Percentiles rank a stretch among this genome's conserved stretches.
These are phyloP conservation scores for Sorex araneus DNA, from an alignment of 2,113 vertebrate species.

Conservation along the genomic window DNA sequence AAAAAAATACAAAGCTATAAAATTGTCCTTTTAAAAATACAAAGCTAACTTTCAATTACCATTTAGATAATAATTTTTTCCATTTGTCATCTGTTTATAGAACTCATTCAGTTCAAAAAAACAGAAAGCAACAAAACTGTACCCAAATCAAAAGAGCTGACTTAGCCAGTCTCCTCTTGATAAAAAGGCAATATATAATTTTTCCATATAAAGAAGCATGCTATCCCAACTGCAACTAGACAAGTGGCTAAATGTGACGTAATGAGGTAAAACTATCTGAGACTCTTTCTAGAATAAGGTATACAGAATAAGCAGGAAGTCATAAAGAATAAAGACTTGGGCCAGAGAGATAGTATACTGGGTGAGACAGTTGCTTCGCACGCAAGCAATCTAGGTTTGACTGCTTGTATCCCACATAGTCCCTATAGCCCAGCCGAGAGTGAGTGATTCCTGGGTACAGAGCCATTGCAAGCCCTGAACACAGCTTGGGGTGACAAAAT, in stretches of 20 bases:
- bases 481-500: too few species aligned
- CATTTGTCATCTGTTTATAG: background rate
- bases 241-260: background rate
- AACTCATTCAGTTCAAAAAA: background rate
- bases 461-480: too few species aligned
- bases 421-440: too few species aligned
- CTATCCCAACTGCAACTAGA: background rate
- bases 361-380: too few species aligned
- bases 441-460: too few species aligned
- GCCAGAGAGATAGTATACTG: too few species aligned
- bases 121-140: conserved; percentile 36
- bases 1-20: background rate
- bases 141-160: background rate
- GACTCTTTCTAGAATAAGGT: background rate
- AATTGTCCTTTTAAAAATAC: background rate
- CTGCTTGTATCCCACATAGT: too few species aligned
- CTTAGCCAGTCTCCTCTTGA: conserved; percentile 15
- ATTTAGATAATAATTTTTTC: conserved; percentile 48
- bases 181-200: background rate
- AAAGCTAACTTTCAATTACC: background rate
- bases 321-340: background rate
- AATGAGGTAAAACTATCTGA: background rate
- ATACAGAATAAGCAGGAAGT: background rate
- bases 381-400: too few species aligned
- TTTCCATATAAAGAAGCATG: background rate